Evolutionary conservation across 2,113 vertebrate species (phyloP).

Genomic region (Rhabdornis inornatus): DNA sequence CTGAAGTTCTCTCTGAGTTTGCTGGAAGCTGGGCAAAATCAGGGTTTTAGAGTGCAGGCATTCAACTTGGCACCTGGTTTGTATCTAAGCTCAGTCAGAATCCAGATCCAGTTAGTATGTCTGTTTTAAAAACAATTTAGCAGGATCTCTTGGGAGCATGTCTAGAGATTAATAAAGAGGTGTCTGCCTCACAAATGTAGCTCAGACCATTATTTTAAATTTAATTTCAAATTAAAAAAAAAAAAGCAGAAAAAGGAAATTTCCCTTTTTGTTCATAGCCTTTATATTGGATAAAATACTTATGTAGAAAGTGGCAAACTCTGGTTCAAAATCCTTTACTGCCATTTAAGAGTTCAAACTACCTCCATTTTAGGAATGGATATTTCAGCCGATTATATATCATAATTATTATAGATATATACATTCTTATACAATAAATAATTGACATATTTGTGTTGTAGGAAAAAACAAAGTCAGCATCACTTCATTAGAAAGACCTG

Average conservation of each 20-base stretch:
- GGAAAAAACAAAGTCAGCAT: not conserved
- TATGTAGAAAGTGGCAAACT: not conserved
- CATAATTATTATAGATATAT: not conserved
- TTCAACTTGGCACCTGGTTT: not conserved
- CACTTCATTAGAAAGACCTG: not conserved
- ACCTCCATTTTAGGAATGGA: not conserved
- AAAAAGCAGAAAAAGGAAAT: not conserved
- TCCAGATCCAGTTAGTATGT: not conserved
- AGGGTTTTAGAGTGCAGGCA: not conserved
- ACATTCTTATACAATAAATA: not conserved
- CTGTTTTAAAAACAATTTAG: not conserved
- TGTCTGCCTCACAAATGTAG: not conserved
- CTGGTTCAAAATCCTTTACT: not conserved
- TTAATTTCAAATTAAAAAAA: not conserved
- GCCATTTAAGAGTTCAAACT: not conserved
- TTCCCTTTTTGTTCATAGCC: not conserved
- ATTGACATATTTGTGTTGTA: not conserved
- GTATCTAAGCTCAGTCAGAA: not conserved
- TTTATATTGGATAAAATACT: not conserved
- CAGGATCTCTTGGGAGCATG: not conserved
- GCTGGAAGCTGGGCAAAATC: not conserved
- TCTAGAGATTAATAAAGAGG: not conserved
- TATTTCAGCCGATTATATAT: not conserved
- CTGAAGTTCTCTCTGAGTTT: not conserved
- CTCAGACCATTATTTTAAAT: not conserved